phyloP scores from a whole-genome alignment of 2,113 vertebrate species.

The Solenodon paradoxus region DNA sequence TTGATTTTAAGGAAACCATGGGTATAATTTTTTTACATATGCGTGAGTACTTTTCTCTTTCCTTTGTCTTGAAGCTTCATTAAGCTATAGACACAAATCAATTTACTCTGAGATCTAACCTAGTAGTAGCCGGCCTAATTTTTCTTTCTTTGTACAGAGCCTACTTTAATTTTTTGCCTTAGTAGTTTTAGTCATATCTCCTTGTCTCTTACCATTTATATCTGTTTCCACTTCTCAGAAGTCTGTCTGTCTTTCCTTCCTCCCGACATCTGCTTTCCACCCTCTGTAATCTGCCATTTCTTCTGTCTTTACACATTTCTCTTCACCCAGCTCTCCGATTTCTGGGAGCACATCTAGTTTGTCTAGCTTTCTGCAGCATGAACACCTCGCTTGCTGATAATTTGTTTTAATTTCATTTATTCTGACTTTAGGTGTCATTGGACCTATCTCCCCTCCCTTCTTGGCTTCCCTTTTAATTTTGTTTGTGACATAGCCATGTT shows the following conservation, averaged over 20 bases:
- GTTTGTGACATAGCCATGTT: background rate
- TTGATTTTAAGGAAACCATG: no score
- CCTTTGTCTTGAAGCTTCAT: background rate
- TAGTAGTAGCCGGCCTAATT: background rate
- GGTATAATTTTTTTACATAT: background rate
- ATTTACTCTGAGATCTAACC: background rate
- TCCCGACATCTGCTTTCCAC: background rate
- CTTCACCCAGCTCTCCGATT: background rate
- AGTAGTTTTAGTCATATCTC: background rate
- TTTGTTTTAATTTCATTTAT: background rate
- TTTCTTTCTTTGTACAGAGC: background rate
- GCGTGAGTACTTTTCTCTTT: background rate
- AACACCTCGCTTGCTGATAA: background rate
- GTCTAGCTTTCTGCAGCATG: background rate
- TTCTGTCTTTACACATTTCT: background rate
- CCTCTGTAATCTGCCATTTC: background rate
- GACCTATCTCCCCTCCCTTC: background rate
- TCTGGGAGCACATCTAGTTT: background rate
- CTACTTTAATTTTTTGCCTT: background rate
- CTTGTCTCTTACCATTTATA: background rate
- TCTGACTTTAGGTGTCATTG: background rate
- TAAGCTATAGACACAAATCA: background rate
- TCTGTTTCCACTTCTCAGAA: background rate
- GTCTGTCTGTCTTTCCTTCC: background rate
- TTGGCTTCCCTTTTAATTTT: background rate